Evolutionary conservation across 2,113 vertebrate genomes (phyloP).

Genomic region (Mormoops blainvillei): DNA sequence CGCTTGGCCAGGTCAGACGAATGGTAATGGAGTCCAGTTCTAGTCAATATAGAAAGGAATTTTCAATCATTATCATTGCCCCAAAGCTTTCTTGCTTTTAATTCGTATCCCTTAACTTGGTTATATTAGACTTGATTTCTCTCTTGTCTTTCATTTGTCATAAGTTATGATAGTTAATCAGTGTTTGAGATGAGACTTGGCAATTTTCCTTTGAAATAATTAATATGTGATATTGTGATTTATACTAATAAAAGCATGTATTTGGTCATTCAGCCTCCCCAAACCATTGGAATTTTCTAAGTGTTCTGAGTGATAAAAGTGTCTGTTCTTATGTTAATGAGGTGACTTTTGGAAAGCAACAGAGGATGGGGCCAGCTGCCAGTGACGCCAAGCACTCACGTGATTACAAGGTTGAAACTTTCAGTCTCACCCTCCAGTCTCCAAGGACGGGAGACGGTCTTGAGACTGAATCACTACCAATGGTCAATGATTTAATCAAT

Average conservation of each 20-base stretch:
- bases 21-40: neutral
- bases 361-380: neutral
- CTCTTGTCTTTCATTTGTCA: neutral
- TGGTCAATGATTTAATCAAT: neutral
- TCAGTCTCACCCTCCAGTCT: neutral
- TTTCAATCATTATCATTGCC: neutral
- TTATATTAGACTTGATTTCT: neutral
- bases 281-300: neutral
- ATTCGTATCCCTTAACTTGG: neutral
- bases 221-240: neutral
- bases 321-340: neutral
- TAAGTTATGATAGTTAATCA: neutral
- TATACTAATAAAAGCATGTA: neutral
- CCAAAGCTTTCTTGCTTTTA: constrained; percentile 6
- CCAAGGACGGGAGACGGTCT: neutral
- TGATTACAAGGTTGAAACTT: neutral
- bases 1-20: neutral
- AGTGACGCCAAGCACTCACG: no score
- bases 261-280: neutral
- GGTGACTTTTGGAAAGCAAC: neutral
- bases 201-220: constrained; percentile 16
- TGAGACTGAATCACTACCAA: neutral
- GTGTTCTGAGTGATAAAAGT: neutral
- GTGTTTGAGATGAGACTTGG: neutral
- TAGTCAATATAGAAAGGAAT: neutral